These are phyloP conservation scores for Mesoclemmys tuberculata DNA, from an alignment of 2,113 vertebrate genomes.

Conservation along the genomic window DNA sequence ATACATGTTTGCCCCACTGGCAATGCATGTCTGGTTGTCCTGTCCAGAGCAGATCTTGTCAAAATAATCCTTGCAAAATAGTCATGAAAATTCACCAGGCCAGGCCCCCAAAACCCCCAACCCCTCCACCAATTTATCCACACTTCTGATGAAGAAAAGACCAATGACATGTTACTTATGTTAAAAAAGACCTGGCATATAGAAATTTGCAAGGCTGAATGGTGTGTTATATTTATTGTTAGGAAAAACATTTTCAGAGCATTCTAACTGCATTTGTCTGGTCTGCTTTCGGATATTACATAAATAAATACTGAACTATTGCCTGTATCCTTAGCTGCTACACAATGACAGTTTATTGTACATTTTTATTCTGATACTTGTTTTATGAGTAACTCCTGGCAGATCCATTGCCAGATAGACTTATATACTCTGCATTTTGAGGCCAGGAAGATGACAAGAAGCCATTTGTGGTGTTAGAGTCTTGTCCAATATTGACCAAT, in stretches of 20 bases:
- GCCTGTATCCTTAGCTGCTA: fast-evolving
- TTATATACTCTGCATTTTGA: not conserved
- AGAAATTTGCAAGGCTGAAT: not conserved
- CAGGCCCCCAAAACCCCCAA: not conserved
- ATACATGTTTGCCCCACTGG: not conserved
- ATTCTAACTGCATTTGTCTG: not conserved
- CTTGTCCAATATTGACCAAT: not conserved
- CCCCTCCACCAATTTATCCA: not conserved
- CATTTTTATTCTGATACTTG: not conserved
- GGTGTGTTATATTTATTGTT: not conserved
- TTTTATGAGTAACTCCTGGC: not conserved
- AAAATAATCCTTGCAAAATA: not conserved
- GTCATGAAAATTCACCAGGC: not conserved
- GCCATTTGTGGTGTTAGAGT: not conserved
- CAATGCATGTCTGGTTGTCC: not conserved
- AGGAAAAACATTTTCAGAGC: not conserved
- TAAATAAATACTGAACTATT: not conserved
- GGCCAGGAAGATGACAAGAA: not conserved
- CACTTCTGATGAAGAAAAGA: not conserved
- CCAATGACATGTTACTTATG: not conserved
- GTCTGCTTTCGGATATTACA: conserved; percentile 3
- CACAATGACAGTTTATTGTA: not conserved
- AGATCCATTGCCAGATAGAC: not conserved
- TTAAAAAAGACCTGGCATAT: not conserved
- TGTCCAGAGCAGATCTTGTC: not conserved